Conservation (phyloP, 2,888 invertebrate genomes). For the Cryptus viduatorius region DNA sequence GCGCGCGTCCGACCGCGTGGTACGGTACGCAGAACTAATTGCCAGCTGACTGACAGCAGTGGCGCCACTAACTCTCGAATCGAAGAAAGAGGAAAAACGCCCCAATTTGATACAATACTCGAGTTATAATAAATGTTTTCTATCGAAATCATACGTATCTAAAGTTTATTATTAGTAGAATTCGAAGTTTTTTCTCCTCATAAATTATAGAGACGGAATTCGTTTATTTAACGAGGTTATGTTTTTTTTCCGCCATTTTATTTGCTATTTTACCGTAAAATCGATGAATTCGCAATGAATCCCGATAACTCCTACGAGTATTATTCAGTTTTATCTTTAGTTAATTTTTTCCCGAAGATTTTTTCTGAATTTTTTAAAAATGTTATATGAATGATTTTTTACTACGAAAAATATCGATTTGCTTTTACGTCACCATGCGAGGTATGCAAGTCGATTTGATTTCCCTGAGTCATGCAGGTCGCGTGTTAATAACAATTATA, state of each 20-base stretch:
- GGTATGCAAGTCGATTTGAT: neutral
- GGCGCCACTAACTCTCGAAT: neutral
- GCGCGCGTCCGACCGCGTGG: neutral
- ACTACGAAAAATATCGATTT: neutral
- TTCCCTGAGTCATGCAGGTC: conserved; percentile 16
- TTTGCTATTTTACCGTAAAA: neutral
- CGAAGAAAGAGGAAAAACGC: neutral
- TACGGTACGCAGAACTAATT: neutral
- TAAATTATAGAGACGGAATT: neutral
- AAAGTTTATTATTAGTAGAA: neutral
- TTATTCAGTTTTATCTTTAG: neutral
- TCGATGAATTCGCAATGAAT: neutral
- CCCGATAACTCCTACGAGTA: neutral
- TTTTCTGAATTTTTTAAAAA: too few species aligned
- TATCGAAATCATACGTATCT: neutral
- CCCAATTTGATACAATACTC: neutral
- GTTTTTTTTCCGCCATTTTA: conserved; percentile 1
- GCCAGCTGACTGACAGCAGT: neutral
- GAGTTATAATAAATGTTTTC: neutral
- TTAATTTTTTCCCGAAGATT: neutral
- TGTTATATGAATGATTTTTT: neutral
- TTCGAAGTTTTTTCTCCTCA: neutral
- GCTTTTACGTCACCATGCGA: neutral
- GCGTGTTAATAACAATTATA: conserved; percentile 3
- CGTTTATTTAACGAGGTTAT: neutral